Evolutionary conservation across 2,797 vertebrate genomes (phyloP), one percentile per base, ranked within the genome.

Genomic region (Eospalax fontanierii): DNA sequence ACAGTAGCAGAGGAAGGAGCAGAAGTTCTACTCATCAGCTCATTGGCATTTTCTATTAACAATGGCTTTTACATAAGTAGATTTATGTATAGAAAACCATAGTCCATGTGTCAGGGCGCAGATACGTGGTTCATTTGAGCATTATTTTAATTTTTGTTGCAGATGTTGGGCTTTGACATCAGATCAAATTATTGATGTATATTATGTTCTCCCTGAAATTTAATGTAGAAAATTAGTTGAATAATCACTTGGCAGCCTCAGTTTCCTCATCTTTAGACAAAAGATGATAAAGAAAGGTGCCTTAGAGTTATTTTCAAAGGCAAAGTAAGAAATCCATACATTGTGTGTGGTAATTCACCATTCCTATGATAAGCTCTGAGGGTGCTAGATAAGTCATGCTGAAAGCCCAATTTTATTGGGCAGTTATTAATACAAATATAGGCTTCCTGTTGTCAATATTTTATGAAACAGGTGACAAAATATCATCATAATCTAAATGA

Each of bases 381-480:
- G 59, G 16, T 82, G 86, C 93, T 35, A 79, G 84, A 90, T 24
- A 75, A 14, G n/a, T 24, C 18, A 21, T 43, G 33, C 24, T 91
- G 22, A 93, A 68, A 87, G 24, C 26, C 24, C 12, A 75, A 76
- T 21, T 59, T 94, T 50, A n/a, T 80, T 43, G 86, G 40, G 74
- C 24, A 93, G 74, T 93, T 95, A 78, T 65, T 79, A 26, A 85
- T 93, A 81, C 70, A 35, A 43, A 30, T 87, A 33, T 30, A 12
- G 43, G 18, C 9, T 87, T 87, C 9, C 28, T 74, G 6, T 76
- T 91, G 38, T 76, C 5, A 43, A 57, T 75, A 74, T 4, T 86
- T 78, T 92, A 89, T 79, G 18, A 81, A 9, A 3, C 26, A 88
- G 71, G 33, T 66, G 10, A 28, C 86, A 81, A 94, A 87, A 33